phyloP scores from a whole-genome alignment of 2,888 invertebrate genomes.

The Noctuana brunneofusca region DNA sequence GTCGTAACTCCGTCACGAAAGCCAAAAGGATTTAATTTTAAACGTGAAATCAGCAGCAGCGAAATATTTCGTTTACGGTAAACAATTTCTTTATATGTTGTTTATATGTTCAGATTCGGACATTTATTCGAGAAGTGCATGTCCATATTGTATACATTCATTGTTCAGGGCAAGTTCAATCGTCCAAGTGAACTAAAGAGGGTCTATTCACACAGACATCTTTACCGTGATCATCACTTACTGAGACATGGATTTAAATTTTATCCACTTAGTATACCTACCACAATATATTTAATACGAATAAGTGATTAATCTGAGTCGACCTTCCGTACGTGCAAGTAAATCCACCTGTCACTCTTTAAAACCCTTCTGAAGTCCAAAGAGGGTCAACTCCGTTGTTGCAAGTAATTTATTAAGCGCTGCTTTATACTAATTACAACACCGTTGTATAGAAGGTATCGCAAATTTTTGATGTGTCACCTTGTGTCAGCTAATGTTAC shows the following conservation, averaged over 20 bases:
- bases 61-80: background rate
- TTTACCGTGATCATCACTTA: background rate
- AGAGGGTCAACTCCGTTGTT: slow-evolving; percentile 56
- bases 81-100: slow-evolving; percentile 9
- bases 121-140: slow-evolving; percentile 37
- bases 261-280: background rate
- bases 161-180: background rate
- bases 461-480: background rate
- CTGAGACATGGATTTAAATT: background rate
- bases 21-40: background rate
- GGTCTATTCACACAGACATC: no score
- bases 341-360: slow-evolving; percentile 49
- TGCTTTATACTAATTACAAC: background rate
- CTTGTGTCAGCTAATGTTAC: no score
- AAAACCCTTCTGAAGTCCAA: slow-evolving; percentile 46
- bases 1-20: slow-evolving; percentile 2
- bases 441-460: background rate
- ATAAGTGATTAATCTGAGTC: slow-evolving; percentile 14
- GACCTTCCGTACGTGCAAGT: slow-evolving; percentile 10
- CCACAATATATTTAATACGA: background rate
- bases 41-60: background rate
- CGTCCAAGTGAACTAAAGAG: background rate
- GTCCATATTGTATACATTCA: slow-evolving; percentile 31
- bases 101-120: slow-evolving; percentile 1
- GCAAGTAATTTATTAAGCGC: slow-evolving; percentile 56